These are phyloP conservation scores for Chrysogorgia sp. DNA, from an alignment of 92 coral and sea anemone species.

Conservation along the genomic window DNA sequence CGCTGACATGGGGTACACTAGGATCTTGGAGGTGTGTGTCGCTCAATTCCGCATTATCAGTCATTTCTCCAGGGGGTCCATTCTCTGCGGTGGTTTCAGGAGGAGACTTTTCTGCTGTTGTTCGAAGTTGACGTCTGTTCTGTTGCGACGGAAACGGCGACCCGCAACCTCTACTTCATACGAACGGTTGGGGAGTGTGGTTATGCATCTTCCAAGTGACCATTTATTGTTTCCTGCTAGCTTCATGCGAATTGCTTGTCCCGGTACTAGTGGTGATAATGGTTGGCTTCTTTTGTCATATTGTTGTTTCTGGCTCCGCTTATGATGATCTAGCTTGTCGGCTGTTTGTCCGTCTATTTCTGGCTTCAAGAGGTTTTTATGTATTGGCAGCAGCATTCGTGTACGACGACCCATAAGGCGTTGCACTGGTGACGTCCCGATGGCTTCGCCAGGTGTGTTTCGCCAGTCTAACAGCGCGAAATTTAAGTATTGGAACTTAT, in stretches of 20 bases:
- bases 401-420: conserved; percentile 49
- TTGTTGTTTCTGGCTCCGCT: conserved; percentile 25
- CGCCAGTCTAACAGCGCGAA: conserved; percentile 45
- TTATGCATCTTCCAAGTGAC: conserved; percentile 40
- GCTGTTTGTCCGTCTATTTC: neutral
- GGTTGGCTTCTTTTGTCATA: conserved; percentile 35
- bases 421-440: conserved; percentile 44
- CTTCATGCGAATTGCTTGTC: conserved; percentile 47
- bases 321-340: conserved; percentile 13
- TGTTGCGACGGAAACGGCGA: conserved; percentile 40
- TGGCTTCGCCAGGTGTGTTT: conserved; percentile 40
- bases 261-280: conserved; percentile 7
- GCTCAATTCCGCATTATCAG: no score
- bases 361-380: conserved; percentile 14
- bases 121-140: conserved; percentile 40
- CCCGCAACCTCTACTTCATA: conserved; percentile 46
- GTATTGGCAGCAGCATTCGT: conserved; percentile 36
- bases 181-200: conserved; percentile 32
- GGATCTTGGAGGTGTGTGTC: no score
- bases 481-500: no score
- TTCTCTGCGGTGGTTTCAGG: no score
- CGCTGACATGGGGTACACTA: no score
- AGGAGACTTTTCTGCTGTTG: neutral
- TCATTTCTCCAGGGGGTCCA: no score
- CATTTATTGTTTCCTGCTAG: conserved; percentile 39